Evolutionary conservation across 1,140 invertebrate genomes (phyloP).

Genomic region (Coptotermes formosanus): DNA sequence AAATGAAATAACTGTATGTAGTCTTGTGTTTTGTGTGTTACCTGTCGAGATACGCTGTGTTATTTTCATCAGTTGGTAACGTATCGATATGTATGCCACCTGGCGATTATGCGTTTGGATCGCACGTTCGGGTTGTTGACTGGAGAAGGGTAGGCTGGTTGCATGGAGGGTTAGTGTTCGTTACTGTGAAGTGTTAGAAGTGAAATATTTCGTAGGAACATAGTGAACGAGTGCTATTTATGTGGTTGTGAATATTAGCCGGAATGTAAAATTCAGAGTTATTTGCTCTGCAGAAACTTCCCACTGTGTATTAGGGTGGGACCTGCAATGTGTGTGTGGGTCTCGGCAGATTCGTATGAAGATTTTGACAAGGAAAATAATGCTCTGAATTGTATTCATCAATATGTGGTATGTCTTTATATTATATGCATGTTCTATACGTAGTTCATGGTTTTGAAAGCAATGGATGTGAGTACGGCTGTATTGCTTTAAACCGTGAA

Average conservation of each 20-base stretch:
- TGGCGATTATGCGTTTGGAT: slow-evolving; percentile 14
- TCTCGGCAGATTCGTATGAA: background rate
- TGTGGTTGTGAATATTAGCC: background rate
- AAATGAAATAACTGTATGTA: background rate
- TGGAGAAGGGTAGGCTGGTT: background rate
- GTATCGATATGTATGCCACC: background rate
- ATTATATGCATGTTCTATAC: background rate
- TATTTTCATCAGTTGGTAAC: slow-evolving; percentile 8
- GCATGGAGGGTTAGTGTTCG: background rate
- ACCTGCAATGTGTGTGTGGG: background rate
- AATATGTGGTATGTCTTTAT: slow-evolving; percentile 7
- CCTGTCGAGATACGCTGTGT: background rate
- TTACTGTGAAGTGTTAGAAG: background rate
- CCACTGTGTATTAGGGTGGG: background rate
- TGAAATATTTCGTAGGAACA: background rate
- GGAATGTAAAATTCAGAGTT: background rate
- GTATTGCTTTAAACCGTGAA: too few species aligned
- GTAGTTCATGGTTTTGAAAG: background rate
- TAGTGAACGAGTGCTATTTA: background rate
- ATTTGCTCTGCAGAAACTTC: background rate
- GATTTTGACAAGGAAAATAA: background rate
- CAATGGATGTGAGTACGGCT: background rate
- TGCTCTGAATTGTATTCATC: background rate
- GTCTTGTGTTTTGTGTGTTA: background rate
- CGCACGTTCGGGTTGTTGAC: slow-evolving; percentile 13